Conservation (phyloP, 2,113 vertebrate species). For the Istiophorus platypterus region DNA sequence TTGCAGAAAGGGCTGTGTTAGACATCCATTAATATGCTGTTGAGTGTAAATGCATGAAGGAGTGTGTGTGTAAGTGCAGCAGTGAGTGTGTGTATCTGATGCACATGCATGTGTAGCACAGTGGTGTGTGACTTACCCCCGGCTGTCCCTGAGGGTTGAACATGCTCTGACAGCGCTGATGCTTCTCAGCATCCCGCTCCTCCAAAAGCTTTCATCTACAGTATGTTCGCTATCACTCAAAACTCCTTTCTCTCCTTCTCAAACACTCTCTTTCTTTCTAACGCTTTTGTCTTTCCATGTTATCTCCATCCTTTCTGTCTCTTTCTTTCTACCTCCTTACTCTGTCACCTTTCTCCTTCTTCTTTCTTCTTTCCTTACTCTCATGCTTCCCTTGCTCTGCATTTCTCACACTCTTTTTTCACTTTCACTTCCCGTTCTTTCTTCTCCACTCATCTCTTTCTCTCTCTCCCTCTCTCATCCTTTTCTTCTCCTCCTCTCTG, state of each 20-base stretch:
- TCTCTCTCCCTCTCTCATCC: conserved; percentile 1
- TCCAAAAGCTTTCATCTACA: conserved; percentile 69
- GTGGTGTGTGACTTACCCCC: conserved; percentile 79
- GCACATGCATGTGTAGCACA: conserved; percentile 50
- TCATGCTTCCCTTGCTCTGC: background rate
- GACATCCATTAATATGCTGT: background rate
- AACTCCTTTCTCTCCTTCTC: conserved; percentile 38
- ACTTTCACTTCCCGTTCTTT: conserved; percentile 15
- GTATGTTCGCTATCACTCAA: conserved; percentile 51
- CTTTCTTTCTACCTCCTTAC: background rate
- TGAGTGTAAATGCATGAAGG: conserved; percentile 23
- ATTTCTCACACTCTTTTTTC: conserved; percentile 2
- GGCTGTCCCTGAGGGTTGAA: conserved; percentile 69
- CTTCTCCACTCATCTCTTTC: background rate
- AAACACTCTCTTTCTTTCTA: conserved; percentile 16
- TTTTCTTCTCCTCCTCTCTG: conserved; percentile 37
- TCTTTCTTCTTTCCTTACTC: conserved; percentile 7
- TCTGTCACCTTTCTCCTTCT: conserved; percentile 15
- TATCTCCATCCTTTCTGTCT: conserved; percentile 22
- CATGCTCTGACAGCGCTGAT: conserved; percentile 64
- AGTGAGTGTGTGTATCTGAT: conserved; percentile 16
- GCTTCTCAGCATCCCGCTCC: conserved; percentile 61
- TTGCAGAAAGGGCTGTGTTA: background rate
- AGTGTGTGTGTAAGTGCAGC: conserved; percentile 29
- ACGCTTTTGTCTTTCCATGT: conserved; percentile 22